Base-by-base conservation (phyloP, 1,140 invertebrate species). In the Holcopasites calliopsidis region DNA sequence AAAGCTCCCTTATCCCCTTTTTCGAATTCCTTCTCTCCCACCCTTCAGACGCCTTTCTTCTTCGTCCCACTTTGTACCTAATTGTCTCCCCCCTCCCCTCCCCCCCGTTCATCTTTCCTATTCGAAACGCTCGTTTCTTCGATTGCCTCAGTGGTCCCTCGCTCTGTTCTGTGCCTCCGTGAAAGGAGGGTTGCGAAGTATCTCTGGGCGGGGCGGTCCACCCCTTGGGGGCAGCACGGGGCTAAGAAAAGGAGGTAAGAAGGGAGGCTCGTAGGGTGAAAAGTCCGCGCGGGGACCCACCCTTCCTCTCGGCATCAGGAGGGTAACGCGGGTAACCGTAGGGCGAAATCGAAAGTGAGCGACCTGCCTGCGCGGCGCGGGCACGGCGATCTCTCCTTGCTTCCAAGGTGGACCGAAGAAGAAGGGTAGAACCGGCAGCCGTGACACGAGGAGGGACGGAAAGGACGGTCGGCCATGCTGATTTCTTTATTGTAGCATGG, bases 401-500 rank as follows among this genome's bases (percentile, higher is more conserved):
- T 38, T 28, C 18, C 69, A 47, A 78, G 64, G 70, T 80, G 69
- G 77, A 85, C 76, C 54, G 42, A 61, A 68, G 80, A 33, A 38
- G 50, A 52, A 70, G 55, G 77, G 42, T 70, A 47, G 47, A 52
- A 65, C 72, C 50, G 62, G 60, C 26, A 44, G 21, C 40, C 40
- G 23, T 42, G 26, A 40, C 26, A 47, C 60, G 28, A 44, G 49
- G 71, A 74, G 71, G 52, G 70, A 64, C 68, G 47, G 28, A 47
- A 40, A 54, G 52, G 58, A 73, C 68, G 68, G 79, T 79, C 86
- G 82, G 87, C 87, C 87, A 88, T 88, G 86, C 86, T 88, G 84
- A 88, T 88, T 88, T 88, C 87, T 88, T 88, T 86, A 88, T 88
- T 85, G 85, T 86, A 90, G 86, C 86, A 89, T 90, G 90, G 89